Percentiles rank a stretch among this genome's conserved stretches.
Conservation (phyloP, 2,888 invertebrate genomes). For the Bursaphelenchus okinawaensis region DNA sequence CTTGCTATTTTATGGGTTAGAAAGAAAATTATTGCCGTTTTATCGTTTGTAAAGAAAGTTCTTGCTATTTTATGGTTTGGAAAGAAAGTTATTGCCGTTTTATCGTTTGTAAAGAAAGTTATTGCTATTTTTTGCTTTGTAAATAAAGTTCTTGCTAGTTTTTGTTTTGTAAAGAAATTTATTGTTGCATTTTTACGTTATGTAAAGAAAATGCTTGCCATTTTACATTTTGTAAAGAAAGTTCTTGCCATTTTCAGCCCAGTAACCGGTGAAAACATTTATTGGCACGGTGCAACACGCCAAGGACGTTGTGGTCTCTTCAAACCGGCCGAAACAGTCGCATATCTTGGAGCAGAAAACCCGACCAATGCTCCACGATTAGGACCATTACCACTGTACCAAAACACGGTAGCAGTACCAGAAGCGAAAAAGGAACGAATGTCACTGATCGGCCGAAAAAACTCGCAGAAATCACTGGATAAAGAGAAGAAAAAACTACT, state of each 20-base stretch:
- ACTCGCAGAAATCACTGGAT: slow-evolving; percentile 11
- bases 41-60: too few species aligned
- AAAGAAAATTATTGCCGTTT: slow-evolving; percentile 10
- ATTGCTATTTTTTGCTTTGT: too few species aligned
- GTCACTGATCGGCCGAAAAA: neutral
- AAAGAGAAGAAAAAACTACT: slow-evolving; percentile 59
- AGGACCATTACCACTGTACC: neutral
- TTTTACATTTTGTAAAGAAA: too few species aligned
- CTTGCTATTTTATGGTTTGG: too few species aligned
- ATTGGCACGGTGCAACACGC: slow-evolving; percentile 82
- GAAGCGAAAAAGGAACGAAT: neutral
- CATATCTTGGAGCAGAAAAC: slow-evolving; percentile 73
- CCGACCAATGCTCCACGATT: slow-evolving; percentile 20
- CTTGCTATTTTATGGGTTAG: too few species aligned
- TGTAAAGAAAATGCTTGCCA: too few species aligned
- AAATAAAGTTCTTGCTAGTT: too few species aligned
- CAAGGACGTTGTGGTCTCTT: slow-evolving; percentile 88
- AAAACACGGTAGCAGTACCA: neutral
- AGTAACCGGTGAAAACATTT: neutral
- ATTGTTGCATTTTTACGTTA: too few species aligned
- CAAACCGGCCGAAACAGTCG: slow-evolving; percentile 80
- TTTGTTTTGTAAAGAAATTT: too few species aligned
- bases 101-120: too few species aligned
- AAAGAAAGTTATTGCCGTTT: too few species aligned
- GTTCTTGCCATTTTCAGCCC: too few species aligned